Evolutionary conservation across 1,140 invertebrate genomes (phyloP).

Genomic region (Drosophila nigromelanica): DNA sequence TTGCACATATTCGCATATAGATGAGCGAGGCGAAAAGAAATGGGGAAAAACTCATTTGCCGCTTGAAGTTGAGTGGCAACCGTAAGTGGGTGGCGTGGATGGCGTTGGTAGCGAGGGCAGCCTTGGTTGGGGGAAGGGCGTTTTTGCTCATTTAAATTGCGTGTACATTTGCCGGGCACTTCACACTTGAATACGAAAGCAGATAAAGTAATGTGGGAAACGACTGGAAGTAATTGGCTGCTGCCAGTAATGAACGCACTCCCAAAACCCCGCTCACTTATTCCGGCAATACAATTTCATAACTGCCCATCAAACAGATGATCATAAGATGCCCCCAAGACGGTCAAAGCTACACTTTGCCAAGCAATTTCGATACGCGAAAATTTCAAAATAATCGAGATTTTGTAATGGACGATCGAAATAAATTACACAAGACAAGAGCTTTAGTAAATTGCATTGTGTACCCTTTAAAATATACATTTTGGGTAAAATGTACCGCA

Average conservation of each 20-base stretch:
- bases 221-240: conserved; percentile 77
- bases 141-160: conserved; percentile 77
- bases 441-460: no score
- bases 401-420: no score
- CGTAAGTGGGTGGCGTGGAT: neutral
- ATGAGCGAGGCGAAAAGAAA: conserved; percentile 43
- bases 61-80: conserved; percentile 52
- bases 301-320: conserved; percentile 30
- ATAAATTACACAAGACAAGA: no score
- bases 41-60: conserved; percentile 73
- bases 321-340: neutral
- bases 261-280: conserved; percentile 5
- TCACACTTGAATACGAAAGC: conserved; percentile 81
- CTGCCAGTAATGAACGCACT: conserved; percentile 62
- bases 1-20: conserved; percentile 24
- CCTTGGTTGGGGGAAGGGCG: conserved; percentile 1
- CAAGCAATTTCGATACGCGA: no score
- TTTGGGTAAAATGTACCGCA: no score
- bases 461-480: no score
- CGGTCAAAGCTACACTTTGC: neutral
- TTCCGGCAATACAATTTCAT: neutral
- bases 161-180: conserved; percentile 77
- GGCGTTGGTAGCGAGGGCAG: neutral
- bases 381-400: no score
- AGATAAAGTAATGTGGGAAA: conserved; percentile 77